These are phyloP conservation scores for Lota lota DNA, from an alignment of 2,113 vertebrate species.

Conservation along the genomic window DNA sequence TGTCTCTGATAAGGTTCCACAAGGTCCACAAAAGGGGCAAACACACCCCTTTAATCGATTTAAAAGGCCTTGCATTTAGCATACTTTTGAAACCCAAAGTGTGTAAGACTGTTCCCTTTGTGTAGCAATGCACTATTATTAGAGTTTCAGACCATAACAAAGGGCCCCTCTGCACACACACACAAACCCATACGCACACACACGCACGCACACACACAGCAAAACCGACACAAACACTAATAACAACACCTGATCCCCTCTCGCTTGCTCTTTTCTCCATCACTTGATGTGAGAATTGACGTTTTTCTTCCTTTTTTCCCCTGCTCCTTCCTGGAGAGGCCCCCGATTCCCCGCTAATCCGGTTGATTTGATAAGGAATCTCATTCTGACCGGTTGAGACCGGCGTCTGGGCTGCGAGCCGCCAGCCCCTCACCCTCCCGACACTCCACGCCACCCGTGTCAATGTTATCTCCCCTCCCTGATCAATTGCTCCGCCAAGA, in stretches of 20 bases:
- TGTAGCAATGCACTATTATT: no score
- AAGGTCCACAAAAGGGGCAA: no score
- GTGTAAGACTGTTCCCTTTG: no score
- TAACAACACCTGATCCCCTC: not conserved
- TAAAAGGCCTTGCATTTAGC: no score
- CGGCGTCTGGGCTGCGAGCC: conserved; percentile 24
- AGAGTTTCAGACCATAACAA: not conserved
- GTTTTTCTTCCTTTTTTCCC: conserved; percentile 47
- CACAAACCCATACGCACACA: not conserved
- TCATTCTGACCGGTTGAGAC: conserved; percentile 45
- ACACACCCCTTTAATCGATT: no score
- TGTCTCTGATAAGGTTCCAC: no score
- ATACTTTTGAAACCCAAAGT: no score
- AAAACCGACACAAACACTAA: not conserved
- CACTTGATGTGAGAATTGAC: conserved; percentile 46
- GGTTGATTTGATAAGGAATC: conserved; percentile 71
- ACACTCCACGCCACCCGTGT: conserved; percentile 58
- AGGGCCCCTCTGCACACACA: not conserved
- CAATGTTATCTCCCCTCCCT: conserved; percentile 64
- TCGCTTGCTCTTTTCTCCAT: not conserved
- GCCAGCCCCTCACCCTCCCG: conserved; percentile 47
- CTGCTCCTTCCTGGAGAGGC: conserved; percentile 11
- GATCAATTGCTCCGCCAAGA: conserved; percentile 46
- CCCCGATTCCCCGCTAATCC: conserved; percentile 48
- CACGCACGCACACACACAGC: conserved; percentile 1